phyloP scores from a whole-genome alignment of 2,797 vertebrate genomes.

The Pelodytes ibericus region DNA sequence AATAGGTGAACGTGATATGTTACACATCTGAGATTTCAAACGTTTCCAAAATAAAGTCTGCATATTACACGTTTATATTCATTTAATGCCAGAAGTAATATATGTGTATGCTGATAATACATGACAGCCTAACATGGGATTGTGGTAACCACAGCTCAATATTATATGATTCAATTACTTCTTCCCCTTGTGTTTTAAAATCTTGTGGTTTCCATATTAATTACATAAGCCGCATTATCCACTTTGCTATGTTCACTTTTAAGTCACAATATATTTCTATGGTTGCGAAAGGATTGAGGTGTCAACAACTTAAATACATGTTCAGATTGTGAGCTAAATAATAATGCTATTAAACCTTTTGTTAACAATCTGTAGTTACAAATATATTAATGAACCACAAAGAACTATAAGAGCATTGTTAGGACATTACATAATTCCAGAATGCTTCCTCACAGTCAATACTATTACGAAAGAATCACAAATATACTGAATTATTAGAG shows the following conservation, averaged over 20 bases:
- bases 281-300: conserved; percentile 11
- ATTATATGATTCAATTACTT: conserved; percentile 27
- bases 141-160: conserved; percentile 14
- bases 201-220: conserved; percentile 20
- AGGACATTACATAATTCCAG: neutral
- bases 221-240: conserved; percentile 22
- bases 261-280: conserved; percentile 12
- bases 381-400: neutral
- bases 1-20: neutral
- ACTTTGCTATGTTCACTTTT: neutral
- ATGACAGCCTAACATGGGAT: conserved; percentile 10
- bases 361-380: neutral
- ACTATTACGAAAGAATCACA: neutral
- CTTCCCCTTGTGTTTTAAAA: conserved; percentile 13
- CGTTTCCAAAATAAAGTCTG: neutral
- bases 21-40: neutral
- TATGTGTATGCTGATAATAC: neutral
- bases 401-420: neutral
- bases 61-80: neutral
- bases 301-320: conserved; percentile 7
- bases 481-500: neutral
- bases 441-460: neutral
- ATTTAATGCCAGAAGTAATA: conserved; percentile 1
- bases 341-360: neutral
- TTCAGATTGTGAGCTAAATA: neutral